Evolutionary conservation across 2,888 invertebrate genomes (phyloP).

Genomic region (Ochropleura plecta): DNA sequence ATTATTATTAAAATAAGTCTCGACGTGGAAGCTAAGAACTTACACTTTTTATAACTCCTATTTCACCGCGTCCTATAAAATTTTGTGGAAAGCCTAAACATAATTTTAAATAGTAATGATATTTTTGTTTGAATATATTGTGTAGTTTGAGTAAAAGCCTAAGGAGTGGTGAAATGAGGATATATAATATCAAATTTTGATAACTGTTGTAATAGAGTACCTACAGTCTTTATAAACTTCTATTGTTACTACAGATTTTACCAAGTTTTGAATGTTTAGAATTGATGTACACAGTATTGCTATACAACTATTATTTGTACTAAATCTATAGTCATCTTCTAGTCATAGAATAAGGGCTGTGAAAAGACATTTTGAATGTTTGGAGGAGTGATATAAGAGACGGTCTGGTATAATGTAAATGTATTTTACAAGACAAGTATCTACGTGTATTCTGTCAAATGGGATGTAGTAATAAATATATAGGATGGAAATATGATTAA

Average conservation of each 20-base stretch:
- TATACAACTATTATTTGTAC: constrained; percentile 53
- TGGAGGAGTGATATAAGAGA: constrained; percentile 44
- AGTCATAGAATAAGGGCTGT: constrained; percentile 88
- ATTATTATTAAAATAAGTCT: constrained; percentile 76
- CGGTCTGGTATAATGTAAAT: constrained; percentile 49
- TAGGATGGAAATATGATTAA: constrained; percentile 37
- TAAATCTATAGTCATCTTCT: constrained; percentile 78
- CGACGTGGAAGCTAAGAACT: constrained; percentile 56
- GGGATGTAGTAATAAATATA: constrained; percentile 55
- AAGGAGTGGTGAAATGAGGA: constrained; percentile 48
- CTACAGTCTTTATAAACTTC: constrained; percentile 40
- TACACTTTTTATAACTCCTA: constrained; percentile 39
- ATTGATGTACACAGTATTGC: constrained; percentile 41
- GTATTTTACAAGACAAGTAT: constrained; percentile 39
- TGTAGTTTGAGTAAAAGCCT: constrained; percentile 39
- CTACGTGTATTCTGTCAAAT: constrained; percentile 59
- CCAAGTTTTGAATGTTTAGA: constrained; percentile 48
- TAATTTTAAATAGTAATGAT: constrained; percentile 21
- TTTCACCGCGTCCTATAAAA: constrained; percentile 34
- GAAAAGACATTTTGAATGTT: constrained; percentile 80
- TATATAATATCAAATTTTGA: constrained; percentile 49
- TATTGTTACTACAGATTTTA: constrained; percentile 51
- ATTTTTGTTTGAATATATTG: constrained; percentile 39
- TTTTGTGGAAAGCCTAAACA: neutral
- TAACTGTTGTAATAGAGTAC: constrained; percentile 48